Conservation (phyloP, 1,140 invertebrate genomes). For the Caenorhabditis remanei region DNA sequence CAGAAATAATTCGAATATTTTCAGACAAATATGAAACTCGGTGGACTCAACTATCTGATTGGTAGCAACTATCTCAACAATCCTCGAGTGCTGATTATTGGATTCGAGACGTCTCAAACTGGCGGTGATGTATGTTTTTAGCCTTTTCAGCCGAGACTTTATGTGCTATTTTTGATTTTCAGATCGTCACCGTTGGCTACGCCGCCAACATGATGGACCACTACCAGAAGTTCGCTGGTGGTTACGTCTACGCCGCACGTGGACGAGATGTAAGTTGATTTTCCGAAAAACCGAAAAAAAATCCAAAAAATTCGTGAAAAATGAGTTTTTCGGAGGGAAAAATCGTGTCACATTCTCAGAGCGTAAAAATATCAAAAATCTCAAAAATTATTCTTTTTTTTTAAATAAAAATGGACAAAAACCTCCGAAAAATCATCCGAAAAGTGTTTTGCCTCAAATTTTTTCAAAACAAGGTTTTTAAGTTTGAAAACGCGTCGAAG, state of each 20-base stretch:
- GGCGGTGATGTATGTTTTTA: background rate
- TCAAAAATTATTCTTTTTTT: too few relatives aligned
- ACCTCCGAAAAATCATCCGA: too few relatives aligned
- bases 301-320: too few relatives aligned
- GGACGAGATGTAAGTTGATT: background rate
- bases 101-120: background rate
- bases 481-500: too few relatives aligned
- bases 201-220: conserved; percentile 19
- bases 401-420: too few relatives aligned
- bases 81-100: background rate
- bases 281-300: background rate
- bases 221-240: background rate
- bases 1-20: too few relatives aligned
- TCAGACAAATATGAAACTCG: conserved; percentile 11
- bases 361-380: too few relatives aligned
- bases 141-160: background rate
- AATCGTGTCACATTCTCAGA: too few relatives aligned
- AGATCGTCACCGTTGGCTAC: background rate
- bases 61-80: background rate
- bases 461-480: too few relatives aligned
- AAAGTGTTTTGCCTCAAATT: too few relatives aligned
- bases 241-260: background rate
- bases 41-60: background rate
- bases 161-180: background rate
- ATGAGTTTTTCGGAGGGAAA: too few relatives aligned